Base-by-base conservation (phyloP, 2,113 vertebrate species). In the Acinonyx jubatus region DNA sequence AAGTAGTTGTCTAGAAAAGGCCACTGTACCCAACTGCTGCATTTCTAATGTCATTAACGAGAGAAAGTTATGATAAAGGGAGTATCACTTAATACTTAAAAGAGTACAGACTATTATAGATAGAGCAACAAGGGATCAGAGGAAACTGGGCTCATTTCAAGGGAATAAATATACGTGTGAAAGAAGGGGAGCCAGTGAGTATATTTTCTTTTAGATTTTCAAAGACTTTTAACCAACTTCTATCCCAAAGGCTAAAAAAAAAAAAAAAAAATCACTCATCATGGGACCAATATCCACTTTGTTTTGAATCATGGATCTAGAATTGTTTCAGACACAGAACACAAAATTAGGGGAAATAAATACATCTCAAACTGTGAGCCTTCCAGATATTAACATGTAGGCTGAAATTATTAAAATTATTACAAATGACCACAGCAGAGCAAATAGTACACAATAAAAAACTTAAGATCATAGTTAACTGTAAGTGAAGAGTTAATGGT, bases 141-240 rank as follows among this genome's bases (percentile, higher is more conserved):
- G 69, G 29, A 14, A 71, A 48, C 0, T 1, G 61, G 21, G 41
- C 91, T 71, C 65, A 78, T 86, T 68, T 73, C 27, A 36, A 84
- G 29, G 36, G 15, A 4, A 31, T 73, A 93, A 68, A 27, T 52
- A 5, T 8, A 7, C 31, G 25, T n/a, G 61, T 36, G 68, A 74
- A 45, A 73, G 68, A 91, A n/a, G 29, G 4, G 25, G 48, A 80
- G 50, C 14, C 14, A 23, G 7, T n/a, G 76, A 55, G 73, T 29
- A 11, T 50, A 73, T 71, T 33, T 16, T 31, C 81, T 61, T 89
- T 89, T 69, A 69, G 36, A 73, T 76, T 95, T 96, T 82, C 29
- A 79, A 79, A 96, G 69, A 71, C 61, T 38, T 87, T 76, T 83
- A 80, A 94, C 76, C 21, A 89, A 92, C 36, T 71, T 92, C 79